Evolutionary conservation across 2,797 vertebrate species (phyloP), one percentile per base, ranked within the genome.

Genomic region (Bovichtus variegatus): DNA sequence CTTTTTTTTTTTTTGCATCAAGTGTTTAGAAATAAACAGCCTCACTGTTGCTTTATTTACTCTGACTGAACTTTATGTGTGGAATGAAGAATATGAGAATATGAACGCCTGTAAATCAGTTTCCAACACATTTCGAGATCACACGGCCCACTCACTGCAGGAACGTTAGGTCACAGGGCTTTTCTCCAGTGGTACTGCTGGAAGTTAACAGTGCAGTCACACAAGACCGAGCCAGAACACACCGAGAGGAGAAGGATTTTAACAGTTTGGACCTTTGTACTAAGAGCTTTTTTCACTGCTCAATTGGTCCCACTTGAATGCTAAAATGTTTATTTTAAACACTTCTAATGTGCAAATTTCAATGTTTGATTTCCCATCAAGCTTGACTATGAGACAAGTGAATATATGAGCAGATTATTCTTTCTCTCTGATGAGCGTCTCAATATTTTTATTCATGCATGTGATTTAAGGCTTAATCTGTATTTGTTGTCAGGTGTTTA

Each of bases 81-180:
- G 16, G 61, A 63, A 16, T 4, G 41, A 55, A n/a, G n/a, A n/a
- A n/a, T n/a, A n/a, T n/a, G 41, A 65, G 62, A 72, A 25, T 74
- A 16, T 58, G 21, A 40, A 69, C 41, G 21, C 76, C 64, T 61
- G 31, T 70, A 68, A 78, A 79, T 81, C 77, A 34, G 27, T 49
- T 49, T 67, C 21, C 21, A 43, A 40, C 65, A 76, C 71, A 54
- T 74, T 57, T 53, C 60, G 44, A 76, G 66, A 78, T 76, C 70
- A 59, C 67, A 46, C 71, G 19, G 66, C 80, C 78, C 78, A 80
- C 83, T 63, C 83, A 27, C 63, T 71, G 77, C 76, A 69, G 75
- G 71, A 76, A 62, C 44, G 18, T 69, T 41, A 44, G 70, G 78
- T 80, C 69, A 59, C 43, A 80, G 71, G 74, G 49, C 63, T 80